Evolutionary conservation across 1,140 invertebrate genomes (phyloP), one percentile per base, ranked within the genome.

Genomic region (Cyclina sinensis): DNA sequence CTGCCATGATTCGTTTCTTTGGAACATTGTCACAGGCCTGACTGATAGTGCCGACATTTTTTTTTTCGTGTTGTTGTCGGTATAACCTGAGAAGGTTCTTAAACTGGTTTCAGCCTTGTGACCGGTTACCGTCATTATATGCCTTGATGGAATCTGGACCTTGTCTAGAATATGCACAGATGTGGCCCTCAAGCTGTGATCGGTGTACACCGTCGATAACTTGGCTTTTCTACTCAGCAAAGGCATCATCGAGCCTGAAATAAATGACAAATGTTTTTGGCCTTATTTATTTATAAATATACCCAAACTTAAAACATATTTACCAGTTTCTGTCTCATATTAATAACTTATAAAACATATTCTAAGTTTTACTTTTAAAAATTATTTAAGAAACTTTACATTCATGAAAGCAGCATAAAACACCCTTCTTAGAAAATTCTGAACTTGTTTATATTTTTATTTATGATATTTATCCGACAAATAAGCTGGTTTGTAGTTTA

Each of bases 61-160:
- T n/a, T n/a, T n/a, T n/a, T n/a, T n/a, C n/a, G n/a, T n/a, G n/a
- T n/a, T n/a, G n/a, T 65, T 16, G 35, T 54, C 76, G 5, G 73
- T 86, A 9, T 86, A 65, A 27, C 85, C 85, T 46, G 74, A 57
- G 35, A 79, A 86, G 14, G 73, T 86, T 80, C 79, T 86, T 24
- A 78, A 32, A 79, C 35, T 46, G 2, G 57, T 65, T 46, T 86
- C 73, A 65, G 32, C 32, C 35, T 79, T 79, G 35, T 86, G 85
- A 1, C 85, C 73, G 3, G 85, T 80, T 0, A 86, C 73, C 46
- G 54, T 79, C 85, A 86, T 79, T 24, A 79, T 86, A 30, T 79
- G 84, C 32, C 84, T 27, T 11, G 14, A 27, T 24, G 85, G 68
- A 68, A 86, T 54, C 0, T 68, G 62, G 1, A 24, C 74, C 2